phyloP scores from a whole-genome alignment of 2,113 vertebrate genomes.

The Apeltes quadracus region DNA sequence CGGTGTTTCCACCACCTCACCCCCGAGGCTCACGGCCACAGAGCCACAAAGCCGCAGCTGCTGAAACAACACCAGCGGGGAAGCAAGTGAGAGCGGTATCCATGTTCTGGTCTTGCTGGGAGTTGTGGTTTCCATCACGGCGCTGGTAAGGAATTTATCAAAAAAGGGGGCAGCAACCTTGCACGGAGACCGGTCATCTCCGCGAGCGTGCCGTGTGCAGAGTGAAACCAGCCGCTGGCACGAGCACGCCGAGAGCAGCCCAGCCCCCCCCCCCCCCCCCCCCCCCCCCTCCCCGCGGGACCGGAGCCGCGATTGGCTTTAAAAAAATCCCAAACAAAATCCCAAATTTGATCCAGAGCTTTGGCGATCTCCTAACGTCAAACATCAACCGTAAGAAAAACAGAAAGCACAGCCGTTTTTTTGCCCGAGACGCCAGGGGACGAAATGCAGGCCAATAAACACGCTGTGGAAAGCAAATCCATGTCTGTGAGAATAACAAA shows the following conservation, averaged over 20 bases:
- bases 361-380: slow-evolving; percentile 56
- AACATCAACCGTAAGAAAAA: slow-evolving; percentile 50
- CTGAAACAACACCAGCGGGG: slow-evolving; percentile 40
- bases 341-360: slow-evolving; percentile 62
- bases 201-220: background rate
- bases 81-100: slow-evolving; percentile 16
- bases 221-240: slow-evolving; percentile 21
- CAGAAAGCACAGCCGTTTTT: slow-evolving; percentile 17
- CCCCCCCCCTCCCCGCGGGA: slow-evolving; percentile 3
- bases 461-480: slow-evolving; percentile 40
- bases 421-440: slow-evolving; percentile 56
- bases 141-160: slow-evolving; percentile 1
- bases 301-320: slow-evolving; percentile 27
- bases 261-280: slow-evolving; percentile 1
- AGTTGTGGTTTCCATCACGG: slow-evolving; percentile 61
- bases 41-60: slow-evolving; percentile 33
- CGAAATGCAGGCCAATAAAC: slow-evolving; percentile 69
- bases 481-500: slow-evolving; percentile 17
- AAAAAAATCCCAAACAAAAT: slow-evolving; percentile 45
- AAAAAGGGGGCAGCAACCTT: slow-evolving; percentile 1
- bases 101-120: slow-evolving; percentile 29
- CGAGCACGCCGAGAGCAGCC: slow-evolving; percentile 10
- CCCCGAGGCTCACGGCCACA: background rate
- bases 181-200: slow-evolving; percentile 12
- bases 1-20: slow-evolving; percentile 54